Evolutionary conservation across 2,113 vertebrate genomes (phyloP).

Genomic region (Chaetops frenatus): DNA sequence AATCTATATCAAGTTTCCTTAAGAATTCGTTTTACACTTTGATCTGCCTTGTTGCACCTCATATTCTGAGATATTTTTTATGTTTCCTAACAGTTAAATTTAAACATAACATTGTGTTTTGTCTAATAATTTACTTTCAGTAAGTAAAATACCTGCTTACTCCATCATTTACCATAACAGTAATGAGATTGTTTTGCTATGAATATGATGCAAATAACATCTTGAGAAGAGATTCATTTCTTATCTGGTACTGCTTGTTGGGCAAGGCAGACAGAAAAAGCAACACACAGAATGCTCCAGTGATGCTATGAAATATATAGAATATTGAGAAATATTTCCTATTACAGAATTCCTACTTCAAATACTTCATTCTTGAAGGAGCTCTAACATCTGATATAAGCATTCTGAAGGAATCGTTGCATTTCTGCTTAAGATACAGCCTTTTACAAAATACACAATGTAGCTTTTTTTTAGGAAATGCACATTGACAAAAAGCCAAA

Average conservation of each 20-base stretch:
- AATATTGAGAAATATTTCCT: slow-evolving; percentile 36
- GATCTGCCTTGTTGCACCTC: not conserved
- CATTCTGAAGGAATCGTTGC: slow-evolving; percentile 41
- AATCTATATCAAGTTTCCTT: slow-evolving; percentile 5
- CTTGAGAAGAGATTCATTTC: not conserved
- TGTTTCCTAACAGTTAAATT: slow-evolving; percentile 21
- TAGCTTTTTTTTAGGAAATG: not conserved
- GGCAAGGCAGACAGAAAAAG: slow-evolving; percentile 33
- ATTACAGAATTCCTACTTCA: slow-evolving; percentile 55
- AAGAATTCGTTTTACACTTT: not conserved
- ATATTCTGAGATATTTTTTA: not conserved
- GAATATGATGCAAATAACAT: slow-evolving; percentile 5
- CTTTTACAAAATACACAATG: not conserved
- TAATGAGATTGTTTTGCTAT: not conserved
- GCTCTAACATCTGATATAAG: slow-evolving; percentile 33
- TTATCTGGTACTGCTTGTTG: not conserved
- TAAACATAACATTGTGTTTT: not conserved
- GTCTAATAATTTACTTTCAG: slow-evolving; percentile 46
- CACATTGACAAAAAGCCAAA: slow-evolving; percentile 12
- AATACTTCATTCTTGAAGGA: slow-evolving; percentile 45
- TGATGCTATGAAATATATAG: slow-evolving; percentile 31
- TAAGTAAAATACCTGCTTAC: not conserved
- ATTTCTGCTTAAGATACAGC: slow-evolving; percentile 2
- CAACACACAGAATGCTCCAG: slow-evolving; percentile 5
- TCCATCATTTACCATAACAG: not conserved